phyloP scores from a whole-genome alignment of 92 coral and sea anemone species.

The Porites lobata region DNA sequence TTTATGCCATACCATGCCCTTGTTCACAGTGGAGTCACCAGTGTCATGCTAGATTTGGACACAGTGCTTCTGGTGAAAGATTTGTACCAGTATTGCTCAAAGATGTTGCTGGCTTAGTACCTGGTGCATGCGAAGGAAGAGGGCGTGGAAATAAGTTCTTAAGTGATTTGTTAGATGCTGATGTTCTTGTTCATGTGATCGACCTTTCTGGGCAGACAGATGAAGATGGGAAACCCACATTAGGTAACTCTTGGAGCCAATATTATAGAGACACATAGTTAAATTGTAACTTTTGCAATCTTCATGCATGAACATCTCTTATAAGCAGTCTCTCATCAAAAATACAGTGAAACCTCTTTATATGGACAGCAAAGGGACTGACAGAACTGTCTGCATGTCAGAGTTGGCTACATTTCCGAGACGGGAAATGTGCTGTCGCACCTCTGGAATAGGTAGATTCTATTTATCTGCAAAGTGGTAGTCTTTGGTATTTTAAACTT shows the following conservation, averaged over 20 bases:
- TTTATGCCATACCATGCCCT: constrained; percentile 82
- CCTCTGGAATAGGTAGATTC: no score
- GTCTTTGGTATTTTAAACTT: no score
- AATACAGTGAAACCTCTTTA: no score
- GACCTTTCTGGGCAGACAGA: constrained; percentile 92
- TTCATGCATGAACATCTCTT: no score
- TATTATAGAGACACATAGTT: no score
- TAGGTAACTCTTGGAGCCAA: constrained; percentile 42
- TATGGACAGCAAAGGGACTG: no score
- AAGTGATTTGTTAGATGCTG: constrained; percentile 89
- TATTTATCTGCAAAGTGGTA: no score
- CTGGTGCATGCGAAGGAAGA: constrained; percentile 92
- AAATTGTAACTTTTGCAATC: no score
- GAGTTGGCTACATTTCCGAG: no score
- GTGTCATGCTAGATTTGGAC: constrained; percentile 83
- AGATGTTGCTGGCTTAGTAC: constrained; percentile 91
- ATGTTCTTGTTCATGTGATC: constrained; percentile 87
- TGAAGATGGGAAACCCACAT: constrained; percentile 82
- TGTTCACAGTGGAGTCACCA: constrained; percentile 59
- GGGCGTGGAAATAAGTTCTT: constrained; percentile 87
- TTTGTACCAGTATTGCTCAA: constrained; percentile 85
- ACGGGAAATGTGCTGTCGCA: no score
- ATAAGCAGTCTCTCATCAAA: no score
- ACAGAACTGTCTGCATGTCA: no score
- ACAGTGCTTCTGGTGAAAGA: constrained; percentile 72